phyloP scores from a whole-genome alignment of 1,140 invertebrate genomes.

The Drosophila erecta region DNA sequence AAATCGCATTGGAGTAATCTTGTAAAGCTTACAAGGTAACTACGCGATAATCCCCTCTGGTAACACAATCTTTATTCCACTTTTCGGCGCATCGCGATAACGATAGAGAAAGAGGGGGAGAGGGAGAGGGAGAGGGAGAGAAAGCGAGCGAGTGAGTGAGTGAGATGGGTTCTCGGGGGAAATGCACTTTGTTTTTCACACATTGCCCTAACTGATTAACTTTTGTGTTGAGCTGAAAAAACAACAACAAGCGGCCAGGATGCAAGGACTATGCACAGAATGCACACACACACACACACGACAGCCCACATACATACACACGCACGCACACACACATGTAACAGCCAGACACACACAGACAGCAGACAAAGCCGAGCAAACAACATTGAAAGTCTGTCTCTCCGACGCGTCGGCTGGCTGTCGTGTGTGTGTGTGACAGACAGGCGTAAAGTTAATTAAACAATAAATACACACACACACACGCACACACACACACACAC shows the following conservation, averaged over 20 bases:
- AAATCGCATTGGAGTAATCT: background rate
- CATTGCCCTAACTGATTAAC: conserved; percentile 82
- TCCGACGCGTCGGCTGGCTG: conserved; percentile 11
- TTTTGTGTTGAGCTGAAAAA: conserved; percentile 76
- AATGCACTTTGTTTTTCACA: conserved; percentile 84
- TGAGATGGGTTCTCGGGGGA: conserved; percentile 25
- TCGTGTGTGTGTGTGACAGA: conserved; percentile 67
- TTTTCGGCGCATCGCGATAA: conserved; percentile 16
- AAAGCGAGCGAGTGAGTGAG: background rate
- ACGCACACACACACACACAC: conserved; percentile 17
- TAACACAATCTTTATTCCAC: conserved; percentile 6
- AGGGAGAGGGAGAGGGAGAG: background rate
- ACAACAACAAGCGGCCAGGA: conserved; percentile 50
- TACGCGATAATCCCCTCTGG: conserved; percentile 17
- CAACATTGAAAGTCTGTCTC: conserved; percentile 36
- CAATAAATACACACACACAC: conserved; percentile 72
- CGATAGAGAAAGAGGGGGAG: no score
- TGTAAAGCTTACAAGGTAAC: conserved; percentile 26
- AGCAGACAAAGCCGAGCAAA: conserved; percentile 47
- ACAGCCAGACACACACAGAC: conserved; percentile 15
- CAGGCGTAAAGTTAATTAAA: conserved; percentile 83
- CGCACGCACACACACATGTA: conserved; percentile 7
- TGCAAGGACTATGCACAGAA: conserved; percentile 67
- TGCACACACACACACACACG: conserved; percentile 19
- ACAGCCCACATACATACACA: background rate